A percentile compares a stretch with the other conserved stretches of the same genome.
These are phyloP conservation scores for Proisotoma minuta DNA, from an alignment of 2,888 invertebrate genomes.

Conservation along the genomic window DNA sequence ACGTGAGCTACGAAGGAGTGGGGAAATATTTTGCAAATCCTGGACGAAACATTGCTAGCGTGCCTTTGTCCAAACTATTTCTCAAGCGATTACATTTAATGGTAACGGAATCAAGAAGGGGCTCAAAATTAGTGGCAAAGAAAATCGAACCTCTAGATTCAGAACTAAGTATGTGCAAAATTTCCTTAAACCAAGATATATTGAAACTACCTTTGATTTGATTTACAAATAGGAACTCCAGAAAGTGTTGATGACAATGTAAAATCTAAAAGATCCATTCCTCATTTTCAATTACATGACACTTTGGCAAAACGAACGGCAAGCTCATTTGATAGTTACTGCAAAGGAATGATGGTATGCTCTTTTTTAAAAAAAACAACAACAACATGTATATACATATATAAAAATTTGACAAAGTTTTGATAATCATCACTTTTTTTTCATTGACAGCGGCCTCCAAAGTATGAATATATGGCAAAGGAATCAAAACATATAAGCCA, in stretches of 20 bases:
- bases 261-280: not conserved
- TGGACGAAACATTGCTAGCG: constrained; percentile 34
- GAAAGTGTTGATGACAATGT: no score
- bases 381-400: no score
- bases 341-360: constrained; percentile 34
- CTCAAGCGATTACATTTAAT: constrained; percentile 36
- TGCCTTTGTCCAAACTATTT: constrained; percentile 36
- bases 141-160: constrained; percentile 30
- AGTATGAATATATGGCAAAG: not conserved
- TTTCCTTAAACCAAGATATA: no score
- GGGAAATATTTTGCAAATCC: constrained; percentile 41
- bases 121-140: not conserved
- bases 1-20: constrained; percentile 34
- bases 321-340: constrained; percentile 29
- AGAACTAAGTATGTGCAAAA: constrained; percentile 31
- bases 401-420: no score
- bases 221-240: constrained; percentile 15
- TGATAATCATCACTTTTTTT: not conserved
- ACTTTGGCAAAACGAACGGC: constrained; percentile 25
- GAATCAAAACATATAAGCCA: no score
- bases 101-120: constrained; percentile 21
- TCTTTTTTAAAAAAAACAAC: no score
- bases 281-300: constrained; percentile 10
- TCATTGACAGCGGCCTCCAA: not conserved
- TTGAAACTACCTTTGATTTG: not conserved